Percentiles rank a stretch among this genome's conserved stretches.
Evolutionary conservation across 2,797 vertebrate species (phyloP).

Genomic region (Naso thynnoides): DNA sequence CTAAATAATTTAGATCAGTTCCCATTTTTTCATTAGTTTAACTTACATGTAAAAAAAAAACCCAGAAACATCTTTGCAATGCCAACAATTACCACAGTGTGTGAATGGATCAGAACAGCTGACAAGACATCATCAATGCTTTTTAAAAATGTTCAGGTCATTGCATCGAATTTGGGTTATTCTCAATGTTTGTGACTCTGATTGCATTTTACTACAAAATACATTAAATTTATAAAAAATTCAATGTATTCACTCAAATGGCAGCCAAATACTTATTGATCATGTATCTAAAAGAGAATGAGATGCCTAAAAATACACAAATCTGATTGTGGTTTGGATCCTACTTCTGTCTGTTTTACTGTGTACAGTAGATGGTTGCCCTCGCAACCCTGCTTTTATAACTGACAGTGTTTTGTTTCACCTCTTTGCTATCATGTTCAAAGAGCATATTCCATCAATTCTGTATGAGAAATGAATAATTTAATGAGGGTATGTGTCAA

Average conservation of each 20-base stretch:
- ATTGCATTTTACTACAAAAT: background rate
- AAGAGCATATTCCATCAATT: conserved; percentile 46
- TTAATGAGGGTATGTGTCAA: conserved; percentile 22
- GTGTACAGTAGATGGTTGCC: background rate
- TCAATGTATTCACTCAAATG: background rate
- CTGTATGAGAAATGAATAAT: conserved; percentile 66
- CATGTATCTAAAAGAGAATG: background rate
- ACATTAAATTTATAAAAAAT: background rate
- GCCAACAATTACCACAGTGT: background rate
- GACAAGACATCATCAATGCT: background rate
- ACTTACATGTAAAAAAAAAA: background rate
- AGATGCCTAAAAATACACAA: background rate
- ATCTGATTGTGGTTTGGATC: background rate
- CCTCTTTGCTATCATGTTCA: conserved; percentile 32
- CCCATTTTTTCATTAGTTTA: background rate
- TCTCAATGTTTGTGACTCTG: background rate
- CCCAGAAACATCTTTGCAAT: background rate
- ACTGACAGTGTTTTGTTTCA: conserved; percentile 29
- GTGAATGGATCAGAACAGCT: background rate
- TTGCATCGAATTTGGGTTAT: background rate
- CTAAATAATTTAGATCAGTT: background rate
- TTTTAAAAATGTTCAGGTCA: background rate
- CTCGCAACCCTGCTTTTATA: background rate
- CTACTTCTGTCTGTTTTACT: background rate
- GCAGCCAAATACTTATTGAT: background rate